phyloP scores from a whole-genome alignment of 2,888 invertebrate genomes.

The Malacosoma neustria region DNA sequence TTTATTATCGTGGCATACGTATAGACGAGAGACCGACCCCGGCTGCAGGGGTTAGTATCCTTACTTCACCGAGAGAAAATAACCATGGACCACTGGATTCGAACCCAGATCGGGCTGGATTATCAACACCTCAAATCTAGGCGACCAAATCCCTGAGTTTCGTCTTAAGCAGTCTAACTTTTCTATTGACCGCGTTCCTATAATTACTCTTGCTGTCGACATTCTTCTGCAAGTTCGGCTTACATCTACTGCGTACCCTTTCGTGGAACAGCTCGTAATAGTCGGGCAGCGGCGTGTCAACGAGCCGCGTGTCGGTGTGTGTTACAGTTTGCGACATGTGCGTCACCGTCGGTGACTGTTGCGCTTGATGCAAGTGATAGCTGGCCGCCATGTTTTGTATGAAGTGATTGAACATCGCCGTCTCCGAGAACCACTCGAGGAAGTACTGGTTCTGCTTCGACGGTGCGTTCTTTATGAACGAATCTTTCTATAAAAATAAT shows the following conservation, averaged over 20 bases:
- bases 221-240: conserved; percentile 21
- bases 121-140: conserved; percentile 15
- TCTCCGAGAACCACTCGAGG: conserved; percentile 91
- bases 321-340: conserved; percentile 7
- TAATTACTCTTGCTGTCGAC: conserved; percentile 44
- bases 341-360: conserved; percentile 9
- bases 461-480: conserved; percentile 78
- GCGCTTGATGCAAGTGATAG: conserved; percentile 17
- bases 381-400: conserved; percentile 67
- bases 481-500: conserved; percentile 77
- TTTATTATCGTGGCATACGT: too few species aligned
- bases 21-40: too few species aligned
- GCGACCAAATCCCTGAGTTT: conserved; percentile 59
- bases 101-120: too few species aligned
- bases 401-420: conserved; percentile 89
- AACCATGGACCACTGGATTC: too few species aligned
- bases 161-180: conserved; percentile 50
- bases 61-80: too few species aligned
- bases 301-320: conserved; percentile 17
- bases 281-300: conserved; percentile 56
- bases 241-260: conserved; percentile 26
- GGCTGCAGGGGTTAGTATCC: too few species aligned
- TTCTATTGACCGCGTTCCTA: conserved; percentile 56
- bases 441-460: conserved; percentile 82
- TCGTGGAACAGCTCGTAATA: conserved; percentile 61